Base-by-base conservation (phyloP, 2,888 invertebrate genomes). In the Marronus borbonicus region DNA sequence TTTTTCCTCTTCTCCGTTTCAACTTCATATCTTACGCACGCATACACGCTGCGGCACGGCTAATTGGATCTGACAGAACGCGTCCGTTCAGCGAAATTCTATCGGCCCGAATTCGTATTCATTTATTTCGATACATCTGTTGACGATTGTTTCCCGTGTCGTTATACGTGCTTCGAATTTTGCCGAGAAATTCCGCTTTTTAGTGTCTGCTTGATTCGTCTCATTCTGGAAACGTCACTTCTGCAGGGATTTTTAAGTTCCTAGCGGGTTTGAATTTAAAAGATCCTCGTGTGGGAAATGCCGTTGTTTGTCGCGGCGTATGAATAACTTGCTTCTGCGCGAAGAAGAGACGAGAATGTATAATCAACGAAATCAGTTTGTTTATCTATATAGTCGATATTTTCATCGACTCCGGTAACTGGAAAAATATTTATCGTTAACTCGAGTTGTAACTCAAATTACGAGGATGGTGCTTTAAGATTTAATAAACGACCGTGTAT, bases 41-140 rank as follows among this genome's bases (percentile, higher is more conserved):
- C 65, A 39, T 36, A 36, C 36, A 14, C 17, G 36, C 36, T 8
- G 12, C 12, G 8, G 2, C 10, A 10, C 44, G 12, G 44, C 44
- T 44, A 44, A 44, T 12, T 44, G 44, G 44, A 8, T 44, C 44
- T 44, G 44, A 44, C 44, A 12, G 2, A 12, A 12, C 44, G 10
- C 10, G 44, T 39, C 39, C 39, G 39, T 44, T 44, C 12, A 44
- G 44, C 44, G 44, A 28, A 28, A 7, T 17, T 55, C 4, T 28
- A 65, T 65, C 31, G 65, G n/a, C 39, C 36, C 39, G 28, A 65
- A 44, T 65, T 65, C 44, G 36, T 65, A 39, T 65, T 65, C 39
- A 65, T 65, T 65, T 65, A 65, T 65, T 65, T 65, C 65, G 65
- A 36, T 65, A 65, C 65, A 65, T 65, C 65, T 65, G 20, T 65